Evolutionary conservation across 2,797 vertebrate species (phyloP), one percentile per base, ranked within the genome.

Genomic region (Lutjanus argentimaculatus): DNA sequence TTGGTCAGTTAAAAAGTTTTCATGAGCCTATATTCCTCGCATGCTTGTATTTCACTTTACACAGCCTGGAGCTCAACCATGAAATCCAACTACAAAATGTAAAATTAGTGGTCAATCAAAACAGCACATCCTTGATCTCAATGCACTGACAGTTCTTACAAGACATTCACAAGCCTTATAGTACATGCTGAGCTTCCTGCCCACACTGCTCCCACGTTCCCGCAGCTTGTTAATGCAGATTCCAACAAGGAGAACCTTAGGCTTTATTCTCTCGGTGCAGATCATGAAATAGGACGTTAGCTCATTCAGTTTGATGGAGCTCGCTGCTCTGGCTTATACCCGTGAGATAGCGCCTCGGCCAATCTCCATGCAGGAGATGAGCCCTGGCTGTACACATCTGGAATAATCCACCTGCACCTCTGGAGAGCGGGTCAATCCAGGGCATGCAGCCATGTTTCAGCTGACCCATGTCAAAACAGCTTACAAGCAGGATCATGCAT

Each of bases 371-470:
- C 77, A 73, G 78, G 15, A 89, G 79, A 92, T 83, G 86, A 92
- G 87, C 85, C 68, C 67, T 16, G 72, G 77, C 82, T 83, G 72
- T 63, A 85, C 89, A 93, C 89, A 94, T 93, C 87, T 93, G 93
- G 90, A 94, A 85, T 87, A 89, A 93, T 85, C 90, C 92, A 93
- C 86, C 88, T 88, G 77, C 85, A 87, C 77, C 86, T 91, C 86
- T 84, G 59, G 59, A 87, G 85, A 79, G 77, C 0, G 58, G 82
- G 86, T 92, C 86, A 87, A 65, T 77, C 73, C 78, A 77, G 85
- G 82, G 82, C 85, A 88, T 16, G 64, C 79, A 80, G 83, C 85
- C 87, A 85, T 74, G 89, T 80, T 90, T 64, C 87, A 80, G 79
- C 73, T 91, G 92, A 92, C 86, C 88, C 64, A 43, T 79, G 80